Base-by-base conservation (phyloP, 2,797 vertebrate species). In the Capromys pilorides region DNA sequence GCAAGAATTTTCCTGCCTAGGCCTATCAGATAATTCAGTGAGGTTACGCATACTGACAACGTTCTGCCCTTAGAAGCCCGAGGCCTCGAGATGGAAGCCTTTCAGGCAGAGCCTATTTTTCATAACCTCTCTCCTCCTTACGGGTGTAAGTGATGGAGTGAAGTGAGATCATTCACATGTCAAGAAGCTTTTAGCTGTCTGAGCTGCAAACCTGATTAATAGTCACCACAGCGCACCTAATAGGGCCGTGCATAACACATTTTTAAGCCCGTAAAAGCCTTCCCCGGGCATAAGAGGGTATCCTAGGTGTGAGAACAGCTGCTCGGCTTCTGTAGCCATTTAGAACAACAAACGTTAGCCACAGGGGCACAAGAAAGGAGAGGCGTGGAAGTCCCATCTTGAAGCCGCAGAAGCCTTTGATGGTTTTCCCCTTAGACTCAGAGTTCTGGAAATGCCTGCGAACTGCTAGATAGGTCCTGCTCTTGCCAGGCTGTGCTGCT, bases 151-250 rank as follows among this genome's bases (percentile, higher is more conserved):
- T 93, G 82, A 90, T 95, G 57, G 82, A 91, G 80, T 41, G 28
- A 94, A 88, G 87, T 85, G 85, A 93, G 61, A 94, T 81, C 66
- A 64, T 90, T 93, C 81, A 93, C 73, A 51, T 79, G 78, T 94
- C 93, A 91, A 90, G 85, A 93, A 88, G 94, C 87, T 86, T 93
- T 96, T 90, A 78, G 91, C 36, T 67, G 49, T 91, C 95, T 94
- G 57, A 39, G n/a, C 95, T 79, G 62, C 79, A 92, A 87, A 88
- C 6, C 9, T 96, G 90, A 96, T 94, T 81, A 95, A 96, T 78
- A 95, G 85, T 66, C 67, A 90, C 84, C 73, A 93, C 57, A 18
- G 79, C 59, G 73, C 67, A 79, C 90, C 61, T 85, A 90, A 91
- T 22, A 79, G 92, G 33, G 21, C 75, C 86, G 85, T 73, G 69